A percentile compares a stretch with the other conserved stretches of the same genome.
phyloP scores from a whole-genome alignment of 2,797 vertebrate species.

The Pachyuromys duprasi region DNA sequence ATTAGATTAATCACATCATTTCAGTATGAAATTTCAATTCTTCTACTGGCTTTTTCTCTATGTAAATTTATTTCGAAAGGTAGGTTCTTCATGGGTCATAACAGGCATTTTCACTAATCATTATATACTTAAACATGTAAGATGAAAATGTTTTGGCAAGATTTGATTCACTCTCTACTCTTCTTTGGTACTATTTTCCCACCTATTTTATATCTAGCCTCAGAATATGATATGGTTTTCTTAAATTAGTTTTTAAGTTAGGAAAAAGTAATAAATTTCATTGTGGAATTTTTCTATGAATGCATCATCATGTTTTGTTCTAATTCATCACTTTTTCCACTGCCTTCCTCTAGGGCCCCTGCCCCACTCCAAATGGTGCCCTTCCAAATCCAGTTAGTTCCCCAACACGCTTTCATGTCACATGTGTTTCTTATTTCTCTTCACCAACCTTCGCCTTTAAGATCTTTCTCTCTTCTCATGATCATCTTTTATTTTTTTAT shows the following conservation, averaged over 20 bases:
- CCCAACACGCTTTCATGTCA: neutral
- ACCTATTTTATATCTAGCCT: neutral
- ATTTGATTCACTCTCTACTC: neutral
- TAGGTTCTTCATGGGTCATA: neutral
- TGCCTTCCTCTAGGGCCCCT: neutral
- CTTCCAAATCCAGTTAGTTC: neutral
- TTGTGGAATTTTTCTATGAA: neutral
- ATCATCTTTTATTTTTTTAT: neutral
- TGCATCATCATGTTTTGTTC: neutral
- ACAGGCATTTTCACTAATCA: neutral
- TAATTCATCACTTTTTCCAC: neutral
- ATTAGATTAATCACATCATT: neutral
- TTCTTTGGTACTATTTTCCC: neutral
- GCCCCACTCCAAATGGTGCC: neutral
- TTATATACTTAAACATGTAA: neutral
- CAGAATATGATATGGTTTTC: neutral
- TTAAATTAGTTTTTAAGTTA: neutral
- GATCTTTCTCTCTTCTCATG: neutral
- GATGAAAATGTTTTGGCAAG: neutral
- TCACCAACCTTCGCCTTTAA: neutral
- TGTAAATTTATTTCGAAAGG: neutral
- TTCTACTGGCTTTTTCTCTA: neutral
- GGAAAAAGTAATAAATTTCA: neutral
- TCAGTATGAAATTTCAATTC: neutral
- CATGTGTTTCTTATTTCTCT: neutral